Conservation (phyloP, 2,888 invertebrate species). For the Melolontha melolontha region DNA sequence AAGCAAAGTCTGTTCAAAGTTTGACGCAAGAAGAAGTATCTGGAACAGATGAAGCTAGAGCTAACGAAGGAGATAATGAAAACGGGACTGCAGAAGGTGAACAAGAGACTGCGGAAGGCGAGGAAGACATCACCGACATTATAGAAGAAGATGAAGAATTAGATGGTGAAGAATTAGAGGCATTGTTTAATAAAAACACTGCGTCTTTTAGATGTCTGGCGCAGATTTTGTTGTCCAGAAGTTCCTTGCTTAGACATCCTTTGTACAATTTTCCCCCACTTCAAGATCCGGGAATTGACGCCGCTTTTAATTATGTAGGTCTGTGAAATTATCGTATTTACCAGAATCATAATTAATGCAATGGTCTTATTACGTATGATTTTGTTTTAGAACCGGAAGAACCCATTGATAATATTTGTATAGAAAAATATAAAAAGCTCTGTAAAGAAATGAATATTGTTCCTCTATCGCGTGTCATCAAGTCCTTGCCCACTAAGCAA, state of each 20-base stretch:
- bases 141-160: conserved; percentile 40
- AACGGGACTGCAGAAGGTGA: too few species aligned
- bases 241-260: conserved; percentile 65
- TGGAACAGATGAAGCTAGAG: too few species aligned
- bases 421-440: conserved; percentile 59
- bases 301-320: conserved; percentile 60
- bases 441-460: conserved; percentile 62
- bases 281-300: conserved; percentile 62
- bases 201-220: conserved; percentile 61
- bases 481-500: conserved; percentile 54
- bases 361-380: conserved; percentile 6
- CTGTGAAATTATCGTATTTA: conserved; percentile 17
- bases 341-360: neutral
- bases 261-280: conserved; percentile 65
- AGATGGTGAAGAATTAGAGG: conserved; percentile 54
- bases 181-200: conserved; percentile 58
- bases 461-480: conserved; percentile 59
- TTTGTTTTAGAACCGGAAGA: conserved; percentile 52
- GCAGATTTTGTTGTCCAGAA: conserved; percentile 64
- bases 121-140: conserved; percentile 35
- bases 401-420: conserved; percentile 57
- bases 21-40: too few species aligned
- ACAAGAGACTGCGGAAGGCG: neutral
- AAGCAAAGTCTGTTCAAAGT: too few species aligned
- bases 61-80: too few species aligned